phyloP scores from a whole-genome alignment of 2,888 invertebrate species.

The Zele albiditarsus region DNA sequence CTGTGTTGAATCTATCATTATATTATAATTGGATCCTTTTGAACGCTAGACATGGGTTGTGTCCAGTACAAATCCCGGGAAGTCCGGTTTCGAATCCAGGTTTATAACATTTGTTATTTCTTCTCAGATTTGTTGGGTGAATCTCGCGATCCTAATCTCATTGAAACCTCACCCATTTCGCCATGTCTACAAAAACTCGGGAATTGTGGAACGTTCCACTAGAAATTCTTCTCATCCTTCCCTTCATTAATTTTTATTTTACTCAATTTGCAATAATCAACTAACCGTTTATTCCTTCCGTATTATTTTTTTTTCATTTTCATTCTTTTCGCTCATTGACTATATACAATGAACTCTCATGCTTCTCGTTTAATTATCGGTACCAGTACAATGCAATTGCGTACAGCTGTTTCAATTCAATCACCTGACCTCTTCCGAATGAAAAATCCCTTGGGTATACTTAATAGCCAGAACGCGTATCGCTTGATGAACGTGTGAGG shows the following conservation, averaged over 20 bases:
- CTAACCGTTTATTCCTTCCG: background rate
- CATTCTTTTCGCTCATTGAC: background rate
- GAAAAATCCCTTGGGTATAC: slow-evolving; percentile 28
- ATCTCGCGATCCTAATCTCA: too few species aligned
- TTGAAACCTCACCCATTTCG: too few species aligned
- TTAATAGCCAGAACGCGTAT: slow-evolving; percentile 19
- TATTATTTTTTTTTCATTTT: background rate
- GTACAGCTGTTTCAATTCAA: background rate
- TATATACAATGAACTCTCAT: background rate
- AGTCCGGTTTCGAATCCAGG: too few species aligned
- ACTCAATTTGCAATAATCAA: background rate
- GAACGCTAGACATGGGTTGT: background rate
- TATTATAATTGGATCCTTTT: background rate
- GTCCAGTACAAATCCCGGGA: background rate
- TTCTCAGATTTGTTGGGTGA: too few species aligned
- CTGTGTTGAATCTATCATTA: background rate
- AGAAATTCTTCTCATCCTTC: too few species aligned
- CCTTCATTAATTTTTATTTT: too few species aligned
- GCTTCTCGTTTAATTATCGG: background rate
- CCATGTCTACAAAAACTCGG: too few species aligned
- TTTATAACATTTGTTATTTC: too few species aligned
- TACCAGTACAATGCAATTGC: background rate
- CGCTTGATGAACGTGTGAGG: slow-evolving; percentile 27
- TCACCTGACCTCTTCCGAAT: slow-evolving; percentile 19
- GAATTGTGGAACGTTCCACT: too few species aligned